Evolutionary conservation across 2,797 vertebrate genomes (phyloP).

Genomic region (Enteromius treurensis): DNA sequence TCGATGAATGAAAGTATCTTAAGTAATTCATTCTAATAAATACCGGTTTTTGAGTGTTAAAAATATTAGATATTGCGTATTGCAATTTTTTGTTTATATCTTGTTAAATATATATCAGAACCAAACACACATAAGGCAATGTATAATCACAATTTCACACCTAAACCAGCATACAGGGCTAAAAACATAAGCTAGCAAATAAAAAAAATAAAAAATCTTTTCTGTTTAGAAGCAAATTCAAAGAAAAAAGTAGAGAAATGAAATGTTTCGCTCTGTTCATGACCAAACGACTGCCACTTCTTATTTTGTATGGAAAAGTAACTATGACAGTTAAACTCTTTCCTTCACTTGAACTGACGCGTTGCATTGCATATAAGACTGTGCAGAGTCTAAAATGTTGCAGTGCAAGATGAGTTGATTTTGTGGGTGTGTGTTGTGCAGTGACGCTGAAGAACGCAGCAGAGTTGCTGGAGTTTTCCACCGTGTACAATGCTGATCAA

Average conservation of each 20-base stretch:
- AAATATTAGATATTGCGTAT: not conserved
- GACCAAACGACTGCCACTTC: not conserved
- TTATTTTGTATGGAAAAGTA: not conserved
- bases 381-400: not conserved
- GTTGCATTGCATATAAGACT: not conserved
- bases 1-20: not conserved
- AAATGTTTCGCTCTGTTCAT: not conserved
- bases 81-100: no score
- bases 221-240: no score
- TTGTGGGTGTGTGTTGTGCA: constrained; percentile 60
- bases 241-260: no score
- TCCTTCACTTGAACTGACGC: not conserved
- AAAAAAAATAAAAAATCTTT: no score
- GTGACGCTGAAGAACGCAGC: constrained; percentile 95
- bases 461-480: constrained; percentile 91
- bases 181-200: not conserved
- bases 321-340: not conserved
- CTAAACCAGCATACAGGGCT: no score
- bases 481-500: constrained; percentile 91
- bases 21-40: not conserved
- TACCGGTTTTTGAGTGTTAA: no score
- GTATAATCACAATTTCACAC: no score
- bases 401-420: not conserved
- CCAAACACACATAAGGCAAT: no score
- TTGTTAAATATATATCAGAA: no score